Evolutionary conservation across 1,140 invertebrate species (phyloP), one percentile per base, ranked within the genome.

Genomic region (Bombus cullumanus): DNA sequence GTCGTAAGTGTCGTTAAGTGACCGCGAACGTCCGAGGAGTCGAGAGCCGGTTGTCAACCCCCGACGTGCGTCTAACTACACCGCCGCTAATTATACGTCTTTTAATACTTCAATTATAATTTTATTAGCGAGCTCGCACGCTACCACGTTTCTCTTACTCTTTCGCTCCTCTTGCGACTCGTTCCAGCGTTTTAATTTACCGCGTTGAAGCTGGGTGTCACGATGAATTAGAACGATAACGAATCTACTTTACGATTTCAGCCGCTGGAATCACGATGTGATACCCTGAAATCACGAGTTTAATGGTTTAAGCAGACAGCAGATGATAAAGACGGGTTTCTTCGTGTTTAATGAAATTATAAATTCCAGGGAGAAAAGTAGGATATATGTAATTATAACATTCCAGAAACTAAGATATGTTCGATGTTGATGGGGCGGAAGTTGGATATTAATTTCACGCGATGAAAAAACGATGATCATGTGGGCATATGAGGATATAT

Each of bases 41-140:
- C 25, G 89, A 87, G 81, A 84, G 74, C 78, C 53, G 82, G 81
- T 86, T 88, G 87, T 88, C 87, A 81, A 81, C 68, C 69, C 77
- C 25, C 62, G 41, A 31, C 22, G 25, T 39, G 15, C 12, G 72
- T 22, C 34, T 75, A 88, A 88, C 64, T 62, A 84, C 64, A 69
- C 31, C 59, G 28, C 59, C 31, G 34, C 6, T 78, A 83, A 89
- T 88, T 86, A 85, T 71, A 62, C 57, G 34, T 37, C 59, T 62
- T 77, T 69, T 81, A 85, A 87, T 59, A 83, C 81, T 77, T 86
- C 84, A 80, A 88, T 90, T 89, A 88, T 86, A 78, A 78, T 90
- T 86, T 89, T 62, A 89, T 87, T 86, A 86, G 59, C 41, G 22
- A 43, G 9, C 68, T 59, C 34, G 13, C 62, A 43, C 71, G 71